These are phyloP conservation scores for Emydura subglobosa DNA, from an alignment of 2,113 vertebrate genomes.

Conservation along the genomic window DNA sequence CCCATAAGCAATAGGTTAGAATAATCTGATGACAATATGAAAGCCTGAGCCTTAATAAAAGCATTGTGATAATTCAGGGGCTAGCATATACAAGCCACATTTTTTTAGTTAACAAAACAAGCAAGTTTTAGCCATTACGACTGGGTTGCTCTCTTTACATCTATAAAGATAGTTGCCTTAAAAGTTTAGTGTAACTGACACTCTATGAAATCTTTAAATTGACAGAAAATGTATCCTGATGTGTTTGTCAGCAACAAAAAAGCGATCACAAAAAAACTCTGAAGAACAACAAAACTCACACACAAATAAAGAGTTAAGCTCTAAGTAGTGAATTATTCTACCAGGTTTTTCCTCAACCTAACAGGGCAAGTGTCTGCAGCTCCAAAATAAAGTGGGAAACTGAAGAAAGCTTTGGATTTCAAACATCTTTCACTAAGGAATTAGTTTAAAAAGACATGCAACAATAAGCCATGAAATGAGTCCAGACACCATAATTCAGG, in stretches of 20 bases:
- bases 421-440: conserved; percentile 81
- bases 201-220: background rate
- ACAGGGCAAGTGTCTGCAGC: conserved; percentile 72
- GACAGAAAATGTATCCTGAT: background rate
- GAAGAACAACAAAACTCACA: conserved; percentile 10
- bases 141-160: conserved; percentile 9
- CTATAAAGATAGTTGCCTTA: conserved; percentile 17
- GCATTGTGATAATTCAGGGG: conserved; percentile 1
- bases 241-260: conserved; percentile 15
- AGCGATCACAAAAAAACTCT: background rate
- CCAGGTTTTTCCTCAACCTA: conserved; percentile 48
- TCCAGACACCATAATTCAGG: conserved; percentile 77
- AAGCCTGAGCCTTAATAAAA: conserved; percentile 38
- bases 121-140: conserved; percentile 39
- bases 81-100: conserved; percentile 12
- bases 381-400: conserved; percentile 57
- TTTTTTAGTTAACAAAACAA: conserved; percentile 19
- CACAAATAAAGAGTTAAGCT: conserved; percentile 20
- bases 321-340: conserved; percentile 34
- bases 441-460: conserved; percentile 79
- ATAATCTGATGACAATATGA: background rate
- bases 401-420: conserved; percentile 76
- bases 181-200: background rate
- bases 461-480: conserved; percentile 75
- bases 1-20: background rate